Evolutionary conservation across 2,888 invertebrate genomes (phyloP).

Genomic region (Parnassius smintheus): DNA sequence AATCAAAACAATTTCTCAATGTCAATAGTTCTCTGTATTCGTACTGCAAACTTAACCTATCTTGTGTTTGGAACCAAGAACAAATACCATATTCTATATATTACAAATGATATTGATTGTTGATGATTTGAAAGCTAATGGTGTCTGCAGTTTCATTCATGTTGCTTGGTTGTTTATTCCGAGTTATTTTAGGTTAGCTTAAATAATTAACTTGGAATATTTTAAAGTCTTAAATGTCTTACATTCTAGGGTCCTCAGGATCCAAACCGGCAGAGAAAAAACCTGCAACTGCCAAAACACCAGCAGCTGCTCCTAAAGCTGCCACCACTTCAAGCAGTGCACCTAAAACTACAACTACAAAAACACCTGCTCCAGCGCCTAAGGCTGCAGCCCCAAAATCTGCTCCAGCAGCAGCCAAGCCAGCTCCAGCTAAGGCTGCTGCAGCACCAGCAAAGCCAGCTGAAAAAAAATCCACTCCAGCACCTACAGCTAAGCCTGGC

Average conservation of each 20-base stretch:
- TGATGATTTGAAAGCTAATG: too few relatives aligned
- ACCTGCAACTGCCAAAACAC: slow-evolving; percentile 66
- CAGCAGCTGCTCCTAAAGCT: slow-evolving; percentile 66
- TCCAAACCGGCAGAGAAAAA: slow-evolving; percentile 75
- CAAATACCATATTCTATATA: too few relatives aligned
- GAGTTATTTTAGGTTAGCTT: too few relatives aligned
- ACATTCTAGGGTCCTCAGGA: slow-evolving; percentile 56
- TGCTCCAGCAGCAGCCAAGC: slow-evolving; percentile 73
- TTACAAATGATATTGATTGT: too few relatives aligned
- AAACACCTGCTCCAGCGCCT: slow-evolving; percentile 66
- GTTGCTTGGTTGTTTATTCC: too few relatives aligned
- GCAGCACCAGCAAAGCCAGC: slow-evolving; percentile 63
- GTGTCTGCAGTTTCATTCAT: too few relatives aligned
- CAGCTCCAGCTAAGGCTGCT: slow-evolving; percentile 70
- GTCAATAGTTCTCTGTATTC: too few relatives aligned
- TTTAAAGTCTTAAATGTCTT: too few relatives aligned
- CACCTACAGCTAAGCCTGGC: slow-evolving; percentile 75
- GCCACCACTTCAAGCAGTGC: slow-evolving; percentile 44
- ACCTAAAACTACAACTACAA: slow-evolving; percentile 62
- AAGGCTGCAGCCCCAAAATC: slow-evolving; percentile 68
- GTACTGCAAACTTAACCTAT: too few relatives aligned
- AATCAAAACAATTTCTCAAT: too few relatives aligned
- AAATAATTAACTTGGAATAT: too few relatives aligned
- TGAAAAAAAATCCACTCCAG: slow-evolving; percentile 64
- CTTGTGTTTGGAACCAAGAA: too few relatives aligned